These are phyloP conservation scores for Arion vulgaris DNA, from an alignment of 1,140 invertebrate species.

Conservation along the genomic window DNA sequence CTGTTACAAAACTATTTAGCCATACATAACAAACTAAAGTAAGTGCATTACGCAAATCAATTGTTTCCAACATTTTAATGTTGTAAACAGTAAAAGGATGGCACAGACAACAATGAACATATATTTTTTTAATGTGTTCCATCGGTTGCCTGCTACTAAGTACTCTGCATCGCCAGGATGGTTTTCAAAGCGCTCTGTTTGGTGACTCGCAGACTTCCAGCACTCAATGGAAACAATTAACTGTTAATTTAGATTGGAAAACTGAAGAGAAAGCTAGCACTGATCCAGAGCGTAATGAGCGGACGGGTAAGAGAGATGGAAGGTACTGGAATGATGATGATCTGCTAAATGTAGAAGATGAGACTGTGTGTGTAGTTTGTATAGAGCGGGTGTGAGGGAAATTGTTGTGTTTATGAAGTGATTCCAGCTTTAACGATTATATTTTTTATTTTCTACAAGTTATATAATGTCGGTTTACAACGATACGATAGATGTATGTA, in stretches of 20 bases:
- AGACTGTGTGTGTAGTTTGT: too few species aligned
- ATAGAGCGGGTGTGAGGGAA: too few species aligned
- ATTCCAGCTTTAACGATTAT: too few species aligned
- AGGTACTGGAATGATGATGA: background rate
- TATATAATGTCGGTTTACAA: too few species aligned
- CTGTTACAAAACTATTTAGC: too few species aligned
- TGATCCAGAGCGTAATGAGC: background rate
- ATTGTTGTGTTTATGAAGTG: too few species aligned
- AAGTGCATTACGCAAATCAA: background rate
- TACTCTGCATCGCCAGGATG: background rate
- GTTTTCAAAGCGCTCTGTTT: conserved; percentile 10
- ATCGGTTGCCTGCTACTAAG: conserved; percentile 8
- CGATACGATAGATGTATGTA: too few species aligned
- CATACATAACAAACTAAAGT: background rate
- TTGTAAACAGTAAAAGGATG: background rate
- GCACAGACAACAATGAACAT: background rate
- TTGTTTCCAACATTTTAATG: background rate
- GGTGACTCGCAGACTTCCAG: too few species aligned
- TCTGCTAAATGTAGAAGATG: too few species aligned
- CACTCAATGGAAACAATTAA: conserved; percentile 31
- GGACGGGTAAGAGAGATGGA: background rate
- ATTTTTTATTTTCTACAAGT: too few species aligned
- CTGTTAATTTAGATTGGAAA: conserved; percentile 34
- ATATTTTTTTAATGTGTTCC: background rate
- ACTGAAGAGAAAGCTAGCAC: background rate